Evolutionary conservation across 2,888 invertebrate species (phyloP), one percentile per base, ranked within the genome.

Genomic region (Elysia crispata): DNA sequence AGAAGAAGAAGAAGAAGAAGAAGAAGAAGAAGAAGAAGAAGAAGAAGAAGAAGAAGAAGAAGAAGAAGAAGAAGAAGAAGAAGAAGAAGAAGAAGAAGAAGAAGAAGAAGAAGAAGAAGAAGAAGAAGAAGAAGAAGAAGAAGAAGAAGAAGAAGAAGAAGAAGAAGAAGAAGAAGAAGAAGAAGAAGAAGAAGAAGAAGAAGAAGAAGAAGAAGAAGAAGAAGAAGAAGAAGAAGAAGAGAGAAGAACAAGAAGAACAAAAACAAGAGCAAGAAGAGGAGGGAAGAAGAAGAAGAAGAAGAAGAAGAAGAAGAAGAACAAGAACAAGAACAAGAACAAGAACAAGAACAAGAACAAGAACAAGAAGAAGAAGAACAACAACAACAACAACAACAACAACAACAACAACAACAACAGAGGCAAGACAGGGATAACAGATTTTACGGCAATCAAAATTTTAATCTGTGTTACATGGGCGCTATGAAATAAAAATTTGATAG

Each of bases 71-170:
- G 25, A 8, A 67, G 67, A 8, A 67, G 67, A 8, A 1, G 67
- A 3, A 67, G 67, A 8, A 67, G 67, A 28, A 67, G 23, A 3
- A 23, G 67, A 11, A 23, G 67, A 28, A 67, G 67, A 28, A 23
- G 67, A 28, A 28, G 67, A 28, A 67, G 67, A 67, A 67, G 67
- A 67, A 67, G 67, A 67, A 67, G 67, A 67, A 67, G 67, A 67
- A 67, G 67, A 67, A 67, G 67, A 67, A 67, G 67, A 67, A 67
- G 67, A 67, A 67, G 67, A 67, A 67, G 67, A 67, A 67, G 67
- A 67, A 67, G 67, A 67, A 67, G 67, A 67, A 67, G 67, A 67
- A 67, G 67, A 67, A 67, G 67, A 67, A 67, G 67, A 67, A 67
- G 67, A 67, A 67, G 67, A 67, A 67, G 23, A 67, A 67, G 30